phyloP scores from a whole-genome alignment of 2,888 invertebrate species.

The Apoda limacodes region DNA sequence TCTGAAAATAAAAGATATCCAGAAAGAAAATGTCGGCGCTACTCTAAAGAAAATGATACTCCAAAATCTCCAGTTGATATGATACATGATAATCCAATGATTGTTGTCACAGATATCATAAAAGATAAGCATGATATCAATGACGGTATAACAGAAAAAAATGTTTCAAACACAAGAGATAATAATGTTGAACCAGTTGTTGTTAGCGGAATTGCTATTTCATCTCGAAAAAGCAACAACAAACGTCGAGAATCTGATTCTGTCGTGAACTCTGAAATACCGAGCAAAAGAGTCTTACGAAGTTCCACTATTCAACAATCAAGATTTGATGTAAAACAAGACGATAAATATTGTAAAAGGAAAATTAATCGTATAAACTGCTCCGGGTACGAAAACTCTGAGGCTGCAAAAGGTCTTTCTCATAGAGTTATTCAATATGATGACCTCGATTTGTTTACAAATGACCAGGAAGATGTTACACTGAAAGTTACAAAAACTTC shows the following conservation, averaged over 20 bases:
- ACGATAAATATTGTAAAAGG: no score
- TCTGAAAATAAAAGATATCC: constrained; percentile 9
- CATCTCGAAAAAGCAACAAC: background rate
- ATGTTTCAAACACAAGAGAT: constrained; percentile 7
- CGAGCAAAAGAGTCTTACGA: constrained; percentile 32
- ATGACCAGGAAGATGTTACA: no score
- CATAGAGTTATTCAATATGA: background rate
- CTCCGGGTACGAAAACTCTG: no score
- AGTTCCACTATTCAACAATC: constrained; percentile 23
- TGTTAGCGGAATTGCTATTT: constrained; percentile 7
- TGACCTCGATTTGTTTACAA: background rate
- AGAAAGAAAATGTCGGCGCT: constrained; percentile 25
- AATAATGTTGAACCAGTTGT: constrained; percentile 3
- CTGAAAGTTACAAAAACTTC: no score
- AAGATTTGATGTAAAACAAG: background rate
- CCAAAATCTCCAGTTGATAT: background rate
- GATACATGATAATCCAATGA: background rate
- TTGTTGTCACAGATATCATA: background rate
- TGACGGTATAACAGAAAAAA: no score
- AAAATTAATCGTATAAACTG: no score
- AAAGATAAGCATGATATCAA: no score
- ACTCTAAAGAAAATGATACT: constrained; percentile 1
- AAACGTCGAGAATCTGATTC: constrained; percentile 26
- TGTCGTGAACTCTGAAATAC: constrained; percentile 21
- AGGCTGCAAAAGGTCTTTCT: background rate